A percentile compares a stretch with the other conserved stretches of the same genome.
Conservation (phyloP, 2,888 invertebrate genomes). For the Euspilapteryx auroguttella region DNA sequence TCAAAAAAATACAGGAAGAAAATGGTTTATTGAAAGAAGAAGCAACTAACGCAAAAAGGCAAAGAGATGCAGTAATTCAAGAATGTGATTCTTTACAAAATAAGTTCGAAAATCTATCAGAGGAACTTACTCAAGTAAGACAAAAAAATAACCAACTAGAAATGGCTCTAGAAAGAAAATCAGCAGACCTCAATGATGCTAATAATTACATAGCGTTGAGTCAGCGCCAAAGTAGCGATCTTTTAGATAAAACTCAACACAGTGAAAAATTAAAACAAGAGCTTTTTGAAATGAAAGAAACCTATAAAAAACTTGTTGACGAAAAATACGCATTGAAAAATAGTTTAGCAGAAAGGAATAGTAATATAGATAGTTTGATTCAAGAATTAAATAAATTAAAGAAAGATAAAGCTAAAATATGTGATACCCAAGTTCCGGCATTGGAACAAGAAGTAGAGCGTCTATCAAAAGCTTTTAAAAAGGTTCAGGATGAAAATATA, state of each 20-base stretch:
- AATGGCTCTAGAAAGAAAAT: not conserved
- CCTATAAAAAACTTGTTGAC: slow-evolving; percentile 13
- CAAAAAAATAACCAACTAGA: too few species aligned
- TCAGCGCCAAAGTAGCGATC: too few species aligned
- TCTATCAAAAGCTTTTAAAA: slow-evolving; percentile 11
- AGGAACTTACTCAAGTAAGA: too few species aligned
- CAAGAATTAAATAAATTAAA: slow-evolving; percentile 11
- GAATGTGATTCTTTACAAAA: too few species aligned
- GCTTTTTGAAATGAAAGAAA: slow-evolving; percentile 13
- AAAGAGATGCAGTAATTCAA: too few species aligned
- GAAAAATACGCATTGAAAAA: slow-evolving; percentile 19
- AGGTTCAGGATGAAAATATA: slow-evolving; percentile 10
- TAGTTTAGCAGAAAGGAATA: slow-evolving; percentile 15
- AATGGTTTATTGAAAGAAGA: too few species aligned
- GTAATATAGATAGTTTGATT: slow-evolving; percentile 12
- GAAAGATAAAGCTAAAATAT: slow-evolving; percentile 13
- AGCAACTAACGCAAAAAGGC: too few species aligned
- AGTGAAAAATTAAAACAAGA: slow-evolving; percentile 18
- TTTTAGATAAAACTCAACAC: slow-evolving; percentile 15
- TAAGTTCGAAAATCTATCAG: too few species aligned
- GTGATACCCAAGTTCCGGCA: slow-evolving; percentile 10
- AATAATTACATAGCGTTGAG: slow-evolving; percentile 15
- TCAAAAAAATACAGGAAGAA: slow-evolving; percentile 20
- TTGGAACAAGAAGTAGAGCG: slow-evolving; percentile 15
- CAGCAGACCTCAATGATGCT: slow-evolving; percentile 7